Conservation (phyloP, 1,140 invertebrate species). For the Stegodyphus dumicola region DNA sequence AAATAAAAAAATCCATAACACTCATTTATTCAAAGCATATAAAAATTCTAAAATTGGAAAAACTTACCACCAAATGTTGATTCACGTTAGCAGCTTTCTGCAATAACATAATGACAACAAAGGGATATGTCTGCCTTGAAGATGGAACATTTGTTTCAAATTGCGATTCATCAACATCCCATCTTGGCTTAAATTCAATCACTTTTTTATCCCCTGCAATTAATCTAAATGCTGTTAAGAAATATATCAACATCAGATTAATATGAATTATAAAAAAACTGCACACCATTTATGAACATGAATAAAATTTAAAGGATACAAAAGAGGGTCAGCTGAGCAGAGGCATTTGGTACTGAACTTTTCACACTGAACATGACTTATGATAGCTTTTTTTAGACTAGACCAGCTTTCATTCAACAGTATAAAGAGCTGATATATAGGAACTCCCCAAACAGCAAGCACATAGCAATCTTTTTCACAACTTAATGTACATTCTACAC, state of each 20-base stretch:
- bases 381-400: neutral
- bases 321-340: neutral
- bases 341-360: neutral
- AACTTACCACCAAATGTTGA: neutral
- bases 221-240: conserved; percentile 3
- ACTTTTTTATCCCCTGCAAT: conserved; percentile 6
- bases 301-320: conserved; percentile 14
- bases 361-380: neutral
- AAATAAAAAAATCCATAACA: neutral
- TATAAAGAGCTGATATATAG: conserved; percentile 11
- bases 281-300: neutral
- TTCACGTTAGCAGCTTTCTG: neutral
- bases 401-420: neutral
- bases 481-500: conserved; percentile 10
- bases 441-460: conserved; percentile 19
- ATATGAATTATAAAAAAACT: neutral
- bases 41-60: neutral
- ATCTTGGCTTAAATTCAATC: neutral
- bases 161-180: neutral
- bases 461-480: conserved; percentile 12
- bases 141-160: neutral
- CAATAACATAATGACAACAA: conserved; percentile 22
- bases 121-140: conserved; percentile 3
- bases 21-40: neutral
- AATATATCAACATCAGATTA: neutral